These are phyloP conservation scores for Melanotaenia boesemani DNA, from an alignment of 2,797 vertebrate genomes.

Conservation along the genomic window DNA sequence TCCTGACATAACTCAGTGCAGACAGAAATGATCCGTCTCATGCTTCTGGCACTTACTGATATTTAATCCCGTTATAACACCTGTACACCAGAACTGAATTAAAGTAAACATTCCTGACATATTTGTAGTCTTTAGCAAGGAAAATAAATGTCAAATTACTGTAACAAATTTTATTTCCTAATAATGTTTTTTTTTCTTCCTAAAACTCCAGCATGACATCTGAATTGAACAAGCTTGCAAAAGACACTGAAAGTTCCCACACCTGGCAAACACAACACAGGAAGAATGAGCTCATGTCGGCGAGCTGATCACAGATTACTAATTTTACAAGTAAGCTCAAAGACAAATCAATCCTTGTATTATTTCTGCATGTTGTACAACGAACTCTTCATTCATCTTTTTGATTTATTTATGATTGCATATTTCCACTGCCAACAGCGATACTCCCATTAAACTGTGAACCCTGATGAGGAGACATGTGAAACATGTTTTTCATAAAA, in stretches of 20 bases:
- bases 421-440: slow-evolving; percentile 9
- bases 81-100: slow-evolving; percentile 1
- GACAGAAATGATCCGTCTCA: background rate
- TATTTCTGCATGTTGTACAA: slow-evolving; percentile 9
- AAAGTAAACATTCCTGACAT: background rate
- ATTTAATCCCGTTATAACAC: background rate
- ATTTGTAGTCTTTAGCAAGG: background rate
- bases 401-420: slow-evolving; percentile 40
- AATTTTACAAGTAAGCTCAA: slow-evolving; percentile 23
- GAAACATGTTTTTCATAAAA: slow-evolving; percentile 32
- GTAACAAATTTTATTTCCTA: slow-evolving; percentile 20
- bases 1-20: background rate
- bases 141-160: slow-evolving; percentile 1
- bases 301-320: slow-evolving; percentile 18
- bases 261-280: slow-evolving; percentile 16
- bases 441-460: slow-evolving; percentile 25
- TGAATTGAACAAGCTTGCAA: slow-evolving; percentile 17
- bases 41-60: background rate
- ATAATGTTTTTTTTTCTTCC: slow-evolving; percentile 14
- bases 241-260: background rate
- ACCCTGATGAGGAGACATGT: slow-evolving; percentile 24
- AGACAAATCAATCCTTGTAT: slow-evolving; percentile 24
- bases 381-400: slow-evolving; percentile 6
- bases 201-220: slow-evolving; percentile 1
- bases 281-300: slow-evolving; percentile 31